These are phyloP conservation scores for Lysandra bellargus DNA, from an alignment of 2,888 invertebrate species.

Conservation along the genomic window DNA sequence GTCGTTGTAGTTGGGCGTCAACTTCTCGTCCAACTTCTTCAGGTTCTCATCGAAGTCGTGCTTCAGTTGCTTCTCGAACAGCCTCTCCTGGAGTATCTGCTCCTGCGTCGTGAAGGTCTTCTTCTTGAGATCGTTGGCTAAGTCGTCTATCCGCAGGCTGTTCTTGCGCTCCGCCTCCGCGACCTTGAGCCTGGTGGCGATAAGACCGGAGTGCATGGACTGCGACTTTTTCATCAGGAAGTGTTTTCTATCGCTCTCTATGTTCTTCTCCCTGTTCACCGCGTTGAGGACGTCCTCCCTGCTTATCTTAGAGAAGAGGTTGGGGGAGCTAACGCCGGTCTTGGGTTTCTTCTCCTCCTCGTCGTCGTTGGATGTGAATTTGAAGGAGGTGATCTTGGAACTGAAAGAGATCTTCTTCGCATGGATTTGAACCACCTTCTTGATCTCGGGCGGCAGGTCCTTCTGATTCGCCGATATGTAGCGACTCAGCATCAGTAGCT, in stretches of 20 bases:
- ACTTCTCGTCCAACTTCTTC: slow-evolving; percentile 2
- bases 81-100: slow-evolving; percentile 83
- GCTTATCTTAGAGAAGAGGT: slow-evolving; percentile 65
- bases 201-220: slow-evolving; percentile 70
- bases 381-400: slow-evolving; percentile 67
- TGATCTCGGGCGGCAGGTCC: slow-evolving; percentile 87
- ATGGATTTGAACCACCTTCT: slow-evolving; percentile 85
- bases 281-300: slow-evolving; percentile 56
- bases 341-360: slow-evolving; percentile 64
- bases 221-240: slow-evolving; percentile 72
- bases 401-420: slow-evolving; percentile 63
- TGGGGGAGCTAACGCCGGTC: slow-evolving; percentile 67
- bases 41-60: slow-evolving; percentile 71
- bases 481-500: slow-evolving; percentile 85
- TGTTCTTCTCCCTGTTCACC: slow-evolving; percentile 51
- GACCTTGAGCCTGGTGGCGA: slow-evolving; percentile 67
- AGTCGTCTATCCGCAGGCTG: slow-evolving; percentile 59
- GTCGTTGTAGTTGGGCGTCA: slow-evolving; percentile 53
- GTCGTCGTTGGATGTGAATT: slow-evolving; percentile 62
- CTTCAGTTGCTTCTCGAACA: slow-evolving; percentile 73
- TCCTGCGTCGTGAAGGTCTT: slow-evolving; percentile 84
- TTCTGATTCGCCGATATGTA: slow-evolving; percentile 85
- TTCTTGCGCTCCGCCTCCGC: slow-evolving; percentile 71
- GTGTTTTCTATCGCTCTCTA: slow-evolving; percentile 55
- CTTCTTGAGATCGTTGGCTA: slow-evolving; percentile 61